Percentiles rank a stretch among this genome's conserved stretches.
phyloP scores from a whole-genome alignment of 2,113 vertebrate species.

The Strix aluco region DNA sequence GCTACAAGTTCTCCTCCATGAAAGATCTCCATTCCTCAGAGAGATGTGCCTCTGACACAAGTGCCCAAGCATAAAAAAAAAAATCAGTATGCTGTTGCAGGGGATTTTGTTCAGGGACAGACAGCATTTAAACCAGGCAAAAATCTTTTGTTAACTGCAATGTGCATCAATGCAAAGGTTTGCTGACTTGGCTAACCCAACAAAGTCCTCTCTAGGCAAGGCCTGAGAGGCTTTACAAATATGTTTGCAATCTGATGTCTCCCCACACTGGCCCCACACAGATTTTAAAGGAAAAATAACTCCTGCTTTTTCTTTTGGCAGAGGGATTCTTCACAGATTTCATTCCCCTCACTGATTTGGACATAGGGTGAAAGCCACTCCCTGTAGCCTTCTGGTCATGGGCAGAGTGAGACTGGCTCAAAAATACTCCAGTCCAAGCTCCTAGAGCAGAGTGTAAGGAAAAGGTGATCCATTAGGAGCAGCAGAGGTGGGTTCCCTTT shows the following conservation, averaged over 20 bases:
- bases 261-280: background rate
- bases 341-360: background rate
- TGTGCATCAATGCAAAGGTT: background rate
- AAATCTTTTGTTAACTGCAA: background rate
- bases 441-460: background rate
- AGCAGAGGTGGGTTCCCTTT: background rate
- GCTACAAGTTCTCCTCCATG: background rate
- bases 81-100: background rate
- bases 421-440: background rate
- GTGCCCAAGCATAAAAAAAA: background rate
- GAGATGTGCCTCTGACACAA: background rate
- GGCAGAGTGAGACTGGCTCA: background rate
- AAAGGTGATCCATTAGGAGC: background rate
- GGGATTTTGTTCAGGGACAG: background rate
- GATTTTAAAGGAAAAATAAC: background rate
- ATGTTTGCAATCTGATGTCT: background rate
- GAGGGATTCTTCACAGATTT: background rate
- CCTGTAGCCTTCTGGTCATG: background rate
- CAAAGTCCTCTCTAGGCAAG: background rate
- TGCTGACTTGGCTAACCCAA: background rate
- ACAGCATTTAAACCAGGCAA: background rate
- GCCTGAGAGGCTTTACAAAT: background rate
- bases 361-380: background rate
- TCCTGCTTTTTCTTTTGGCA: background rate
- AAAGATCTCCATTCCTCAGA: background rate